These are phyloP conservation scores for Monochamus alternatus DNA, from an alignment of 2,888 invertebrate genomes.

Conservation along the genomic window DNA sequence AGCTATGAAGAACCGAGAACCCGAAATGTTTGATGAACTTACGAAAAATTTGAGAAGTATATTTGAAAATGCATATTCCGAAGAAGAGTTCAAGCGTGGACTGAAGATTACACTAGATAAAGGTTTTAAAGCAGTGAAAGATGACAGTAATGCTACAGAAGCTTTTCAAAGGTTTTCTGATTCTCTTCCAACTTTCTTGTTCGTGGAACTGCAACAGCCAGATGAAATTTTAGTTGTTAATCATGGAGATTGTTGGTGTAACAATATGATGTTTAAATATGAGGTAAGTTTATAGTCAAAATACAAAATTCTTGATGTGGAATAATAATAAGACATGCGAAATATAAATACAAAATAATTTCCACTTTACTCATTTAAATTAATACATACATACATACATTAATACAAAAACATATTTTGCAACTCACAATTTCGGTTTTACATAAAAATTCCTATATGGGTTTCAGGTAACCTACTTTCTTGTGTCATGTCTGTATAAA, in stretches of 20 bases:
- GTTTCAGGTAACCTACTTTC: too few species aligned
- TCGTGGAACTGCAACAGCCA: background rate
- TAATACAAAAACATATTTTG: too few species aligned
- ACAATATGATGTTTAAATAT: slow-evolving; percentile 56
- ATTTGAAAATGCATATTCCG: background rate
- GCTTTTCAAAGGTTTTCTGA: slow-evolving; percentile 7
- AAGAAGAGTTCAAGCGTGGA: background rate
- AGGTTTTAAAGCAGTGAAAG: slow-evolving; percentile 18
- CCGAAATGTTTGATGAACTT: slow-evolving; percentile 50
- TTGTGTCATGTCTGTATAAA: too few species aligned
- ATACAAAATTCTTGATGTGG: too few species aligned
- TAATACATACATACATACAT: too few species aligned
- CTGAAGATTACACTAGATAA: background rate
- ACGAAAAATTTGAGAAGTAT: slow-evolving; percentile 44
- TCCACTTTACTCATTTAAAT: too few species aligned
- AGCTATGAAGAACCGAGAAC: slow-evolving; percentile 52
- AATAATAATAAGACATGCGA: too few species aligned
- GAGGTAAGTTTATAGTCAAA: slow-evolving; percentile 36
- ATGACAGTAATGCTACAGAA: slow-evolving; percentile 10
- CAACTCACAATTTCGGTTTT: too few species aligned
- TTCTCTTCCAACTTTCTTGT: background rate
- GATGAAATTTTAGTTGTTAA: slow-evolving; percentile 44
- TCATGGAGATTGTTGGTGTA: slow-evolving; percentile 60
- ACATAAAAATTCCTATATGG: too few species aligned
- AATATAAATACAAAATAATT: too few species aligned